Evolutionary conservation across 2,888 invertebrate genomes (phyloP).

Genomic region (Chaetoderma sp.): DNA sequence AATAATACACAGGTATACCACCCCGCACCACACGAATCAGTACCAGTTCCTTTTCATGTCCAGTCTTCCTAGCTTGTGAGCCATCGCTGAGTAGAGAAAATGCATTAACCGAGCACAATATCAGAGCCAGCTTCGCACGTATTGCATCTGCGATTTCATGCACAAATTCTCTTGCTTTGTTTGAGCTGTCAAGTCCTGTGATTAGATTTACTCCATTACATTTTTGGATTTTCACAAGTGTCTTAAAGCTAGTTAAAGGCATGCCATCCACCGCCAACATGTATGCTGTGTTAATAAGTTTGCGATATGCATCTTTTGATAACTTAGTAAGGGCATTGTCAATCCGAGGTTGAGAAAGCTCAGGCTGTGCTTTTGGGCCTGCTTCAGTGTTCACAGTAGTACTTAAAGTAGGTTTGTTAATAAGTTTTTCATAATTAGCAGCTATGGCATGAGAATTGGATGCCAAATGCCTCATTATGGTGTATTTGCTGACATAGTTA

Average conservation of each 20-base stretch:
- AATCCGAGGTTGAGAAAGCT: too few relatives aligned
- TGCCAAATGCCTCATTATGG: too few relatives aligned
- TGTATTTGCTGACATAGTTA: too few relatives aligned
- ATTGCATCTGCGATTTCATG: not conserved
- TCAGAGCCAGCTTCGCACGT: not conserved
- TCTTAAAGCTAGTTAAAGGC: not conserved
- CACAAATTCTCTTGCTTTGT: not conserved
- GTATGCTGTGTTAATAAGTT: not conserved
- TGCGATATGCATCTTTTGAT: not conserved
- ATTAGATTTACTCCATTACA: not conserved
- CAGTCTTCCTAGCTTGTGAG: constrained; percentile 5
- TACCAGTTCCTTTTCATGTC: not conserved
- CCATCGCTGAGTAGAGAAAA: not conserved
- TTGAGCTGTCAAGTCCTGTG: not conserved
- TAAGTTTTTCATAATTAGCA: too few relatives aligned
- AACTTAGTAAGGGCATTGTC: too few relatives aligned
- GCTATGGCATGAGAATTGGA: too few relatives aligned
- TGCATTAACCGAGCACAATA: not conserved
- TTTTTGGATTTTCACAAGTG: not conserved
- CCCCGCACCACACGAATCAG: not conserved
- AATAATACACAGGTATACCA: not conserved
- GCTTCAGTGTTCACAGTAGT: too few relatives aligned
- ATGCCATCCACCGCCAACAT: not conserved
- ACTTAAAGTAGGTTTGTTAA: too few relatives aligned
- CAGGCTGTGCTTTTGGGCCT: too few relatives aligned